Evolutionary conservation across 2,113 vertebrate genomes (phyloP).

Genomic region (Centropus unirufus): DNA sequence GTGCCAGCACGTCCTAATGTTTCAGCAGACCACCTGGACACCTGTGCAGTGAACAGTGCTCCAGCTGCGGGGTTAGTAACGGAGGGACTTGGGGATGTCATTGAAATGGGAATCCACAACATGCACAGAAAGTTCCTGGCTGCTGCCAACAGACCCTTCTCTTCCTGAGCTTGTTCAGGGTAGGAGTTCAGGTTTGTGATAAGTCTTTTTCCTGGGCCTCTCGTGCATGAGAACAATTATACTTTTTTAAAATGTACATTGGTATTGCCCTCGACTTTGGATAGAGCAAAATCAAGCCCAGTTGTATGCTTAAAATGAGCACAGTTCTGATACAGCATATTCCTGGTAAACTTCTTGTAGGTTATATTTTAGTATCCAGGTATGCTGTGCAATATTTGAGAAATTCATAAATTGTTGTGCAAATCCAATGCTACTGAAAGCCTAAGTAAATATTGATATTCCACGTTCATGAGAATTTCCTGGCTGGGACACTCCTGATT

Average conservation of each 20-base stretch:
- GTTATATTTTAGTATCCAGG: background rate
- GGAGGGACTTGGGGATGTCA: rapidly evolving
- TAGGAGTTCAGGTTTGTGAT: background rate
- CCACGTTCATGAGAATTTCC: background rate
- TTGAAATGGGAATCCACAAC: too few species aligned
- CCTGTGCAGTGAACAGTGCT: background rate
- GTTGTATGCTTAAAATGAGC: background rate
- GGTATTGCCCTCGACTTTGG: background rate
- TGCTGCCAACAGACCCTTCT: background rate
- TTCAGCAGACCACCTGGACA: background rate
- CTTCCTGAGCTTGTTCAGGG: background rate
- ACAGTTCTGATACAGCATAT: background rate
- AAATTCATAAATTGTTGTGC: background rate
- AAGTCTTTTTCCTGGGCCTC: background rate
- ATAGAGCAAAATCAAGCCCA: background rate
- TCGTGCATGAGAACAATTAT: background rate
- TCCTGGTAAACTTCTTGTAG: background rate
- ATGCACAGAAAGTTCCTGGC: rapidly evolving
- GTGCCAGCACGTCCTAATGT: rapidly evolving
- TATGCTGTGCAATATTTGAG: background rate
- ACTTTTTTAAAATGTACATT: background rate
- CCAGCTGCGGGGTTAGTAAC: background rate
- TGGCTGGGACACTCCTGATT: slow-evolving; percentile 36
- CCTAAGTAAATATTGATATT: slow-evolving; percentile 54
- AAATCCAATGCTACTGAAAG: slow-evolving; percentile 5